Evolutionary conservation across 2,888 invertebrate species (phyloP).

Genomic region (Scaeva pyrastri): DNA sequence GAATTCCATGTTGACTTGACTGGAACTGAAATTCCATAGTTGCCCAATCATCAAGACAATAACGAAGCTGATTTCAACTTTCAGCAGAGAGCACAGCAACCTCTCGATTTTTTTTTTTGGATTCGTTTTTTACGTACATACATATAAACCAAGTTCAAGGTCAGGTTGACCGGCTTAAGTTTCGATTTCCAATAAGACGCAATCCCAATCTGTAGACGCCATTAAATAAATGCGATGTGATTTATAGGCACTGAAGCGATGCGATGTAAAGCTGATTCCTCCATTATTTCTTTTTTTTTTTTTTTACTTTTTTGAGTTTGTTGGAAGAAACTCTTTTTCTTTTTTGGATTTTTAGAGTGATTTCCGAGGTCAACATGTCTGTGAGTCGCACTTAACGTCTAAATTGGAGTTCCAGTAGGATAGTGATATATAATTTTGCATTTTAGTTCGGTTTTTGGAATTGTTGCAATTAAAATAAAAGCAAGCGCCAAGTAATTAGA

Average conservation of each 20-base stretch:
- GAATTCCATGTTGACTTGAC: background rate
- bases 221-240: slow-evolving; percentile 35
- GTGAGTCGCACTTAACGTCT: slow-evolving; percentile 7
- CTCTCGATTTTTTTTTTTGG: background rate
- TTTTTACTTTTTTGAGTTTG: background rate
- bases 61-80: slow-evolving; percentile 19
- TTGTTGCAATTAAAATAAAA: too few species aligned
- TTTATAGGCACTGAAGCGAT: slow-evolving; percentile 41
- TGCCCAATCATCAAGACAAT: background rate
- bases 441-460: background rate
- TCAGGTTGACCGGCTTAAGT: slow-evolving; percentile 54
- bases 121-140: background rate
- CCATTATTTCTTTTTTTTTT: slow-evolving; percentile 12
- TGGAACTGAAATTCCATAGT: slow-evolving; percentile 7
- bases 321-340: background rate
- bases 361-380: slow-evolving; percentile 28
- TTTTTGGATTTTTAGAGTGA: background rate
- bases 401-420: slow-evolving; percentile 13
- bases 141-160: slow-evolving; percentile 66
- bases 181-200: slow-evolving; percentile 51
- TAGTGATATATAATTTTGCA: background rate
- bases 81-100: background rate
- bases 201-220: slow-evolving; percentile 52
- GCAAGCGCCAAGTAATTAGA: background rate
- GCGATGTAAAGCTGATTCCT: slow-evolving; percentile 52